A percentile compares a stretch with the other conserved stretches of the same genome.
phyloP scores from a whole-genome alignment of 2,113 vertebrate genomes.

The Odocoileus virginianus region DNA sequence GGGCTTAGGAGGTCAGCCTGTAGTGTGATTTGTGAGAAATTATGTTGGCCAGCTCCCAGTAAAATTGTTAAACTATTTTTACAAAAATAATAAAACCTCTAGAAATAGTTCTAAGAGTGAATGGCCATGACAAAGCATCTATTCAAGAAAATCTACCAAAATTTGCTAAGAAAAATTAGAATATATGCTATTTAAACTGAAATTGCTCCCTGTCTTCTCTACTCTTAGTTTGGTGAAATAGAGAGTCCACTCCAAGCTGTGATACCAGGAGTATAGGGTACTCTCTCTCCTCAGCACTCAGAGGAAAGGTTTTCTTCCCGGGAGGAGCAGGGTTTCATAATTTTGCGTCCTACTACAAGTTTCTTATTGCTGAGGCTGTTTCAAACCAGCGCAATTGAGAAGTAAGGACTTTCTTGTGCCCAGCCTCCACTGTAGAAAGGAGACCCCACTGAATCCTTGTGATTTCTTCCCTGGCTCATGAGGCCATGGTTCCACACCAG shows the following conservation, averaged over 20 bases:
- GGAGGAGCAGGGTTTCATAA: neutral
- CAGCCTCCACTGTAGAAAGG: neutral
- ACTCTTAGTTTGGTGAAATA: neutral
- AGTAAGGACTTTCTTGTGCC: neutral
- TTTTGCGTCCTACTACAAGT: neutral
- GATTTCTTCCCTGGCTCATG: neutral
- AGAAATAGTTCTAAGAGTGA: neutral
- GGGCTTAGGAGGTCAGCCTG: neutral
- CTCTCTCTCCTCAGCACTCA: neutral
- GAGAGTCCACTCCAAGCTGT: neutral
- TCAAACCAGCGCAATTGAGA: neutral
- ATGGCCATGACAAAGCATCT: neutral
- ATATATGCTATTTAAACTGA: neutral
- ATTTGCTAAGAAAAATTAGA: neutral
- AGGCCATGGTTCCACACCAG: neutral
- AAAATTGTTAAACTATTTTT: neutral
- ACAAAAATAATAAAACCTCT: neutral
- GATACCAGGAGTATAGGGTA: neutral
- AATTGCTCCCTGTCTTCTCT: neutral
- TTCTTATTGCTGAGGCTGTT: neutral
- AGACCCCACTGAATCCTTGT: neutral
- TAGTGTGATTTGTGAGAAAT: neutral
- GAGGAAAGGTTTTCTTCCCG: neutral
- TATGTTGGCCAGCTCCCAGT: neutral
- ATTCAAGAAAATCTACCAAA: neutral